A percentile compares a stretch with the other conserved stretches of the same genome.
phyloP scores from a whole-genome alignment of 2,888 invertebrate genomes.

The Crematogaster levior region DNA sequence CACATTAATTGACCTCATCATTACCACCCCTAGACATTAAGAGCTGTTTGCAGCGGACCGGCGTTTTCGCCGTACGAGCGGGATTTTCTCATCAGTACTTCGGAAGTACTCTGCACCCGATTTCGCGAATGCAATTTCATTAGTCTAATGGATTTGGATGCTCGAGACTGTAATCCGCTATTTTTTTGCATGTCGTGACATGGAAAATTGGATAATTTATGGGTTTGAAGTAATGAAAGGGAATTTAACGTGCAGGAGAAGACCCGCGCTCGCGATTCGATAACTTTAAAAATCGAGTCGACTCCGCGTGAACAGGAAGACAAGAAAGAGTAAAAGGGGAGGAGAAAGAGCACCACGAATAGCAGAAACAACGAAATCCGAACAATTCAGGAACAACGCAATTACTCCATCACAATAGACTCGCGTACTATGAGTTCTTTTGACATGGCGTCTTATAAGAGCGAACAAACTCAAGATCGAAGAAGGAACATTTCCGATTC shows the following conservation, averaged over 20 bases:
- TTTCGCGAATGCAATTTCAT: constrained; percentile 60
- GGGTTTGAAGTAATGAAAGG: constrained; percentile 51
- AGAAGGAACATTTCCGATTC: neutral
- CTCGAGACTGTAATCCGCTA: constrained; percentile 50
- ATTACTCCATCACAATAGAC: constrained; percentile 46
- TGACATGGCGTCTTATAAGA: constrained; percentile 12
- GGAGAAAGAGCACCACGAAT: neutral
- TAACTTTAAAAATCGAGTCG: constrained; percentile 38
- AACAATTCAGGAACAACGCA: constrained; percentile 61
- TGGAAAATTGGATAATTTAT: constrained; percentile 51
- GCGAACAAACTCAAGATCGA: constrained; percentile 16
- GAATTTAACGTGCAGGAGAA: constrained; percentile 26
- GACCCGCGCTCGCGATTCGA: constrained; percentile 16
- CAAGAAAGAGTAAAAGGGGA: neutral
- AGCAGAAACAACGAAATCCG: constrained; percentile 31
- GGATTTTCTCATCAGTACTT: constrained; percentile 31
- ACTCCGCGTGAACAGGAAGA: neutral
- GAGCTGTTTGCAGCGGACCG: neutral
- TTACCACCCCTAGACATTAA: constrained; percentile 9
- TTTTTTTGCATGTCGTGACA: constrained; percentile 40
- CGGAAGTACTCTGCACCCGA: constrained; percentile 12
- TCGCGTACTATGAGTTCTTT: constrained; percentile 2
- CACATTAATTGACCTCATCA: constrained; percentile 33
- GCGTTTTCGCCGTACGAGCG: constrained; percentile 9
- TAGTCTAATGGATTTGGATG: constrained; percentile 66